Base-by-base conservation (phyloP, 2,888 invertebrate genomes). In the Harpalus rubripes region DNA sequence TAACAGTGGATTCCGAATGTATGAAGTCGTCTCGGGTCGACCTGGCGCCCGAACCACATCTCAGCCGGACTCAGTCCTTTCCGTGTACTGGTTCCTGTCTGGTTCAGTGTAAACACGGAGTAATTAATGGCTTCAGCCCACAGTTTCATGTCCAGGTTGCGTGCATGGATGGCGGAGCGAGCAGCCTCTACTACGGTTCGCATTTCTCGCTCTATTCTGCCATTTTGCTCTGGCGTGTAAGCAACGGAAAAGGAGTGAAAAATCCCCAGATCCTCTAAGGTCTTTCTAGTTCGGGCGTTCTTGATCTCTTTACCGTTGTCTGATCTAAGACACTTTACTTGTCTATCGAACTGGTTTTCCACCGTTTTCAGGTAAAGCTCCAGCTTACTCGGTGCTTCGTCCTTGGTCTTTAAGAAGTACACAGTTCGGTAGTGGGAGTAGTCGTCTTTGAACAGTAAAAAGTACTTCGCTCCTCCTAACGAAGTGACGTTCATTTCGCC, bases 221-320 rank as follows among this genome's bases (percentile, higher is more conserved):
- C 87, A 81, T 89, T 89, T 79, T 89, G 88, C 85, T 89, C 85
- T 5, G 88, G 88, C 26, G 88, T 87, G 39, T 89, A 88, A 0
- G 87, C 82, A 41, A 65, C 58, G n/a, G 16, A 18, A 15, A 10
- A 12, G n/a, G 8, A 26, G 18, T 78, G 78, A 68, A 87, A 86
- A 8, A 89, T 84, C 83, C 88, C 88, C 7, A 88, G 81, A 7
- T 86, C 76, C 7, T 88, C 87, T 15, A 88, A 65, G 3, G 88
- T 12, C 84, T 85, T 82, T 18, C 85, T 85, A 0, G 86, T 87
- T 0, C 85, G 68, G 0, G 63, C 32, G 85, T 88, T 88, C 72
- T 87, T 88, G 0, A 88, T 88, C 83, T 88, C 88, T 4, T 86
- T 86, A 0, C 88, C 88, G 85, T 88, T 87, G 68, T 88, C 87